phyloP scores from a whole-genome alignment of 1,140 invertebrate species.

The Hetaerina americana region DNA sequence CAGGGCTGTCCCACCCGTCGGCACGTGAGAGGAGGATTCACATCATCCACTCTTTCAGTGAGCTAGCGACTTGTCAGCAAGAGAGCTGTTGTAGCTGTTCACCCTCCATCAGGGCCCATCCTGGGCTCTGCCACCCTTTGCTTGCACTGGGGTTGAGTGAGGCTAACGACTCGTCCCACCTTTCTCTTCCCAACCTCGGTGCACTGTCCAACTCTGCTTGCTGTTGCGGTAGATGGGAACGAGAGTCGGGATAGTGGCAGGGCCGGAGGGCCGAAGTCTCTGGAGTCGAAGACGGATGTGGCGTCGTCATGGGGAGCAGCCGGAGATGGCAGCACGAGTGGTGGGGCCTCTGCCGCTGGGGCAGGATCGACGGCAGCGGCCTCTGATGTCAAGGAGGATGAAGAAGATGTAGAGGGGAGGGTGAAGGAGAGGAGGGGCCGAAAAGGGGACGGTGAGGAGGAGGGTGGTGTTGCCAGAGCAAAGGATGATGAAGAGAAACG shows the following conservation, averaged over 20 bases:
- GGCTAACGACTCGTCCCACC: background rate
- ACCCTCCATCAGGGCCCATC: background rate
- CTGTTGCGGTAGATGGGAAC: background rate
- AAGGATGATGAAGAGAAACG: background rate
- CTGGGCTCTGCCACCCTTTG: background rate
- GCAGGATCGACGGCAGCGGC: background rate
- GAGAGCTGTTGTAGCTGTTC: background rate
- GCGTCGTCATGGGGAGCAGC: conserved; percentile 6
- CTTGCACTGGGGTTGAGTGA: background rate
- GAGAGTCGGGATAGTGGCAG: background rate
- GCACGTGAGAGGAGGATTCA: background rate
- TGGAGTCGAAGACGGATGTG: conserved; percentile 8
- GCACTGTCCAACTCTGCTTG: background rate
- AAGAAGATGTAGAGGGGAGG: background rate
- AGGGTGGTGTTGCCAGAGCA: background rate
- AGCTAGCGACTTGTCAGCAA: background rate
- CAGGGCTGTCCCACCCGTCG: background rate
- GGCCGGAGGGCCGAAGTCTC: background rate
- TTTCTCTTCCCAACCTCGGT: background rate
- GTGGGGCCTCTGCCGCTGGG: background rate
- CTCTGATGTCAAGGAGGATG: background rate
- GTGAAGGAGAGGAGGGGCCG: too few relatives aligned
- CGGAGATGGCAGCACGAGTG: background rate
- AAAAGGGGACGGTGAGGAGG: conserved; percentile 2
- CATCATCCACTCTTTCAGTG: background rate